Evolutionary conservation across 2,797 vertebrate species (phyloP).

Genomic region (Pelochelys cantorii): DNA sequence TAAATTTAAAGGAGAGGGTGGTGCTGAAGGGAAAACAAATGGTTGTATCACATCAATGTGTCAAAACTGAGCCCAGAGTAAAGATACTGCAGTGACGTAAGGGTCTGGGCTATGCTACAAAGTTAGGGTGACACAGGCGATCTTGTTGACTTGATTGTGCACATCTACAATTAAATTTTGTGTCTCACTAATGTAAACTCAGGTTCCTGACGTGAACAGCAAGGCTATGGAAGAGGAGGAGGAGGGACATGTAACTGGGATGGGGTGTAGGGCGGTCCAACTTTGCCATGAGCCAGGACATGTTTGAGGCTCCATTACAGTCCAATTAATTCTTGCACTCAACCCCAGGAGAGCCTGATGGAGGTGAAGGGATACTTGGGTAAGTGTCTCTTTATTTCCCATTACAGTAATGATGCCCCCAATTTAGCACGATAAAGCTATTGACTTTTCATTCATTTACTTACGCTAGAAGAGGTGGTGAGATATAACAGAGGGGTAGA

Average conservation of each 20-base stretch:
- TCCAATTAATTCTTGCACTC: too few relatives aligned
- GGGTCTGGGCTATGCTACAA: neutral
- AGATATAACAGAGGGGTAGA: neutral
- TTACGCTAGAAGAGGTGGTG: neutral
- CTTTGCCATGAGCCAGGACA: neutral
- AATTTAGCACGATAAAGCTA: neutral
- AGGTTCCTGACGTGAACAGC: neutral
- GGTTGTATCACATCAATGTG: accelerated
- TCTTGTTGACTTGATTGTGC: neutral
- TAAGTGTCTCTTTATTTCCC: neutral
- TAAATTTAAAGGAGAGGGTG: slow-evolving; percentile 53
- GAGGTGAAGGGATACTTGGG: neutral
- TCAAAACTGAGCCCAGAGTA: accelerated
- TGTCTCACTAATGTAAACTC: neutral
- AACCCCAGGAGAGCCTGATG: neutral
- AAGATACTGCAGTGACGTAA: neutral
- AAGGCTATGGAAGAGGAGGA: neutral
- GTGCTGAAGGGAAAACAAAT: neutral
- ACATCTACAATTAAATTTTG: neutral
- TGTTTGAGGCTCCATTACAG: neutral
- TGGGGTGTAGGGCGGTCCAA: neutral
- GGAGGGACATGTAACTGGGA: neutral
- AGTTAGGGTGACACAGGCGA: neutral
- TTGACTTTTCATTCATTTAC: neutral
- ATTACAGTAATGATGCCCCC: neutral